phyloP scores from a whole-genome alignment of 2,113 vertebrate genomes.

The Corydoras sp. region DNA sequence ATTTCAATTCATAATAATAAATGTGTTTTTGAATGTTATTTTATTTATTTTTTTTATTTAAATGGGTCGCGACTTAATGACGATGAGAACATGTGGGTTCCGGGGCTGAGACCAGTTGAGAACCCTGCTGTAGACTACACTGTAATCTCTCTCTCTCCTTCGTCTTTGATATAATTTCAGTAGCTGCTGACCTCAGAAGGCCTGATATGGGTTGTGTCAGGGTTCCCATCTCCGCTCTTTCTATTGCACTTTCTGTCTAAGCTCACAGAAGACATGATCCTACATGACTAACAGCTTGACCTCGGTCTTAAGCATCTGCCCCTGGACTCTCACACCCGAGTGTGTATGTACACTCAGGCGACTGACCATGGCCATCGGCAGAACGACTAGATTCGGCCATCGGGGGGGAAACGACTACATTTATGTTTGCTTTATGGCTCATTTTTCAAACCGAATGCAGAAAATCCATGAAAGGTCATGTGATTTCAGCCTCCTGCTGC shows the following conservation, averaged over 20 bases:
- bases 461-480: conserved; percentile 72
- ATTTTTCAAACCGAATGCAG: conserved; percentile 73
- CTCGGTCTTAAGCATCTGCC: conserved; percentile 9
- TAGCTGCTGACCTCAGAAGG: too few species aligned
- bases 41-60: too few species aligned
- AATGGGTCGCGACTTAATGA: too few species aligned
- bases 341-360: conserved; percentile 28
- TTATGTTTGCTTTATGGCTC: conserved; percentile 79
- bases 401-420: conserved; percentile 70
- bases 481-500: conserved; percentile 14
- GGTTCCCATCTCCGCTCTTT: too few species aligned
- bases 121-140: too few species aligned
- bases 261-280: conserved; percentile 1
- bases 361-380: conserved; percentile 41
- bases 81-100: too few species aligned
- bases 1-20: too few species aligned
- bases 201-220: too few species aligned
- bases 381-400: conserved; percentile 64
- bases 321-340: conserved; percentile 46
- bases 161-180: too few species aligned
- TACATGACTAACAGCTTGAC: conserved; percentile 16
- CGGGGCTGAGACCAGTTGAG: too few species aligned
- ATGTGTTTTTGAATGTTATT: too few species aligned
- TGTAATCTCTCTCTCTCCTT: too few species aligned
- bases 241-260: conserved; percentile 7